These are phyloP conservation scores for Heliconius nattereri DNA, from an alignment of 1,140 invertebrate genomes.

Conservation along the genomic window DNA sequence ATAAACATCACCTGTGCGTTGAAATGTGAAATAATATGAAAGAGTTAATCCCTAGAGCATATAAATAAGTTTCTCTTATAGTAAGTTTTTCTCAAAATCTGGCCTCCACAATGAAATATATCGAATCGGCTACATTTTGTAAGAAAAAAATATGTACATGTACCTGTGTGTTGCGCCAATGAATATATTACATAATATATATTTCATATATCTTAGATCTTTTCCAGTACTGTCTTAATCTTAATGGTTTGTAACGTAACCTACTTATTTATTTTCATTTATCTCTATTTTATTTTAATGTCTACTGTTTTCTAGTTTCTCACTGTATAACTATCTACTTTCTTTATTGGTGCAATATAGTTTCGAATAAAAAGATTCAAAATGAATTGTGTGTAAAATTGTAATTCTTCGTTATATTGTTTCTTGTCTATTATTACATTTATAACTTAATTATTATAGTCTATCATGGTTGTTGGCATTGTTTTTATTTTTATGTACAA, in stretches of 20 bases:
- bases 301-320: slow-evolving; percentile 29
- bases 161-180: slow-evolving; percentile 75
- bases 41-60: slow-evolving; percentile 43
- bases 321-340: slow-evolving; percentile 32
- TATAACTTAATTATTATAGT: slow-evolving; percentile 76
- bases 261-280: slow-evolving; percentile 27
- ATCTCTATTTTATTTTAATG: slow-evolving; percentile 8
- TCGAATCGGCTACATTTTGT: slow-evolving; percentile 59
- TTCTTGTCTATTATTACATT: slow-evolving; percentile 72
- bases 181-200: slow-evolving; percentile 34
- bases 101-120: slow-evolving; percentile 54
- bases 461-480: slow-evolving; percentile 78
- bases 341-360: slow-evolving; percentile 66
- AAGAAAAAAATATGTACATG: slow-evolving; percentile 58
- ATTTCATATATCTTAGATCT: neutral
- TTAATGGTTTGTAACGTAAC: slow-evolving; percentile 23
- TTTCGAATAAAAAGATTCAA: slow-evolving; percentile 44
- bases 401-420: slow-evolving; percentile 55
- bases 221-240: slow-evolving; percentile 40
- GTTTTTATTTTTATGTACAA: slow-evolving; percentile 80
- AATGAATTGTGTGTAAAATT: slow-evolving; percentile 40
- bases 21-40: slow-evolving; percentile 53
- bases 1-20: slow-evolving; percentile 26
- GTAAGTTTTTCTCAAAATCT: slow-evolving; percentile 64
- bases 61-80: slow-evolving; percentile 45